These are phyloP conservation scores for Phainopepla nitens DNA, from an alignment of 2,113 vertebrate genomes.

Conservation along the genomic window DNA sequence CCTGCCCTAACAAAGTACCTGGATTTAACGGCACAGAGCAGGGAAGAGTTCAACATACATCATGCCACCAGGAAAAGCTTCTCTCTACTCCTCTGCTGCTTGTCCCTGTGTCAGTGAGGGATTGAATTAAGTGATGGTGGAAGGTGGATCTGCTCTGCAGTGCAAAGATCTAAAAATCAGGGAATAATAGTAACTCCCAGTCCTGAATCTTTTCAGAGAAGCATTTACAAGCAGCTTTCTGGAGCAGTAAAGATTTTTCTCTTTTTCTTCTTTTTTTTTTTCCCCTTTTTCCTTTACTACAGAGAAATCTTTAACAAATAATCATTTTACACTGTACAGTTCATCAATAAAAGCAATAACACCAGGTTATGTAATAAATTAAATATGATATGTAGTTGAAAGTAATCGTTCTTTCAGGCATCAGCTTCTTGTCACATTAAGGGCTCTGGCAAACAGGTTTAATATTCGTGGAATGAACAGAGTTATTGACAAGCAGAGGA, in stretches of 20 bases:
- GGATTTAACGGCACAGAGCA: not conserved
- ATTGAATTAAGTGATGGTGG: slow-evolving; percentile 18
- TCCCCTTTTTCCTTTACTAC: slow-evolving; percentile 20
- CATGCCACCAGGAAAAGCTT: not conserved
- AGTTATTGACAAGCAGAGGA: slow-evolving; percentile 55
- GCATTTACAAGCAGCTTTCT: slow-evolving; percentile 16
- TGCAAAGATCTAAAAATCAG: not conserved
- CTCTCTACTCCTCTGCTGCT: not conserved
- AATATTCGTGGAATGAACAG: slow-evolving; percentile 63
- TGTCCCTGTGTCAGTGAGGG: not conserved
- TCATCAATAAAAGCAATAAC: slow-evolving; percentile 72
- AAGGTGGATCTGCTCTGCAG: slow-evolving; percentile 19
- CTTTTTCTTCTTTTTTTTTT: not conserved
- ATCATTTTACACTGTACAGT: slow-evolving; percentile 65
- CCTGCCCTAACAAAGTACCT: not conserved
- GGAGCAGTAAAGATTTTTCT: slow-evolving; percentile 45
- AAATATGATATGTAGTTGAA: slow-evolving; percentile 67
- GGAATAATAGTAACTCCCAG: slow-evolving; percentile 41
- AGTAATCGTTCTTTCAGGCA: slow-evolving; percentile 52
- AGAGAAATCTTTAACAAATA: slow-evolving; percentile 73
- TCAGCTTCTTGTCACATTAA: slow-evolving; percentile 65
- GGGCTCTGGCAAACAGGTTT: slow-evolving; percentile 44
- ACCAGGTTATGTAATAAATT: slow-evolving; percentile 69
- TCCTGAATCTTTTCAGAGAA: slow-evolving; percentile 39
- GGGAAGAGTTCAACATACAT: not conserved